phyloP scores from a whole-genome alignment of 2,888 invertebrate species.

The Parelbella ahira region DNA sequence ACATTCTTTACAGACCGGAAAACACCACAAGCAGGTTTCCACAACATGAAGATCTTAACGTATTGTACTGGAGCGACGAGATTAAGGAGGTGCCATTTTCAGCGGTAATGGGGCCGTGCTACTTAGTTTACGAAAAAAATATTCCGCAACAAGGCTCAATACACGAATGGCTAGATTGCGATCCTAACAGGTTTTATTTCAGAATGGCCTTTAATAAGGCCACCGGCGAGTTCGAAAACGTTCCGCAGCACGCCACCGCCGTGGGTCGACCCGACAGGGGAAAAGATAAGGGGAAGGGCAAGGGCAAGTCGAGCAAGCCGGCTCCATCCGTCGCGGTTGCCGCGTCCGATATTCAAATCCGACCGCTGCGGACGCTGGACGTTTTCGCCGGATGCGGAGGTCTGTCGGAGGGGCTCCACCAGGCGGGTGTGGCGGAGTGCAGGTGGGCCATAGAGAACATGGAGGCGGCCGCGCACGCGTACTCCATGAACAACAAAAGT shows the following conservation, averaged over 20 bases:
- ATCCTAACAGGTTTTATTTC: constrained; percentile 88
- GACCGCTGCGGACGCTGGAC: constrained; percentile 85
- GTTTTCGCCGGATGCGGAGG: constrained; percentile 94
- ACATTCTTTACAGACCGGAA: constrained; percentile 87
- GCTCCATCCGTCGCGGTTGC: constrained; percentile 35
- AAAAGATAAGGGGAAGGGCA: constrained; percentile 85
- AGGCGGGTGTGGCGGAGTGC: constrained; percentile 84
- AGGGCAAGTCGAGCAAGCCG: constrained; percentile 80
- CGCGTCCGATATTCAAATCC: constrained; percentile 50
- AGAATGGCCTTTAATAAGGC: constrained; percentile 82
- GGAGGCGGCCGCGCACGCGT: constrained; percentile 89
- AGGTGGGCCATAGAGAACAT: constrained; percentile 92
- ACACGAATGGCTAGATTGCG: constrained; percentile 82
- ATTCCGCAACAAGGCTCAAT: constrained; percentile 67
- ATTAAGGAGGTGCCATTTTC: constrained; percentile 82
- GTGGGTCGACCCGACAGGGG: constrained; percentile 82
- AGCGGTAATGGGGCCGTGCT: constrained; percentile 85
- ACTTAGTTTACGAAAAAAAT: constrained; percentile 83
- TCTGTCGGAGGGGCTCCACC: constrained; percentile 86
- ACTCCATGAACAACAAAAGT: constrained; percentile 86
- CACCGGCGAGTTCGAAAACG: constrained; percentile 79
- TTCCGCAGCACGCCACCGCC: constrained; percentile 79
- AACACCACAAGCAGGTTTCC: constrained; percentile 83
- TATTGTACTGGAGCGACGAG: constrained; percentile 89
- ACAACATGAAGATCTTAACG: constrained; percentile 84